Evolutionary conservation across 2,888 invertebrate genomes (phyloP).

Genomic region (Salpingus planirostris): DNA sequence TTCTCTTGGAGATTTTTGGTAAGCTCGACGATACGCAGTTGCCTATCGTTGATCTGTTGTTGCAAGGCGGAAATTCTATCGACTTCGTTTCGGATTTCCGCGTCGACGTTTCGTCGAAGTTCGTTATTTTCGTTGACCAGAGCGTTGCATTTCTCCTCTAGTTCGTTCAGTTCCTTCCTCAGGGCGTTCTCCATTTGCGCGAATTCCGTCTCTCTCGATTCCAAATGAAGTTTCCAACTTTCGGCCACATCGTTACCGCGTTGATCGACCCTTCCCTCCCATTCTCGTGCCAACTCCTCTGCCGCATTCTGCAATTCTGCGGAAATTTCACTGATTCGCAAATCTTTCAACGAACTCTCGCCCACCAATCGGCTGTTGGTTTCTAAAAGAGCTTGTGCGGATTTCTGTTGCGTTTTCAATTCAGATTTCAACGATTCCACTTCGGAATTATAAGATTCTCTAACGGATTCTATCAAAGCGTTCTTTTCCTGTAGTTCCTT

Average conservation of each 20-base stretch:
- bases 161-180: slow-evolving; percentile 44
- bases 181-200: slow-evolving; percentile 45
- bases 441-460: background rate
- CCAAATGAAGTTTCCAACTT: slow-evolving; percentile 60
- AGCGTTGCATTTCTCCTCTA: slow-evolving; percentile 40
- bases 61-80: slow-evolving; percentile 35
- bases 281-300: slow-evolving; percentile 19
- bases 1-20: slow-evolving; percentile 26
- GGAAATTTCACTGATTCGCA: no score
- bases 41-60: slow-evolving; percentile 32
- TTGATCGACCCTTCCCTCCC: slow-evolving; percentile 21
- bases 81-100: slow-evolving; percentile 37
- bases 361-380: background rate
- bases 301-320: no score
- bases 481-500: slow-evolving; percentile 34
- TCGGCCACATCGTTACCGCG: slow-evolving; percentile 59
- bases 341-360: slow-evolving; percentile 6
- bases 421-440: slow-evolving; percentile 6
- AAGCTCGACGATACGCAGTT: slow-evolving; percentile 31
- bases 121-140: slow-evolving; percentile 39
- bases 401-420: slow-evolving; percentile 7
- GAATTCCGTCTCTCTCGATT: slow-evolving; percentile 56
- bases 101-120: slow-evolving; percentile 37
- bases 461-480: slow-evolving; percentile 4
- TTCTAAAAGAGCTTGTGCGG: slow-evolving; percentile 1